Evolutionary conservation across 2,113 vertebrate species (phyloP), one percentile per base, ranked within the genome.

Genomic region (Lontra canadensis): DNA sequence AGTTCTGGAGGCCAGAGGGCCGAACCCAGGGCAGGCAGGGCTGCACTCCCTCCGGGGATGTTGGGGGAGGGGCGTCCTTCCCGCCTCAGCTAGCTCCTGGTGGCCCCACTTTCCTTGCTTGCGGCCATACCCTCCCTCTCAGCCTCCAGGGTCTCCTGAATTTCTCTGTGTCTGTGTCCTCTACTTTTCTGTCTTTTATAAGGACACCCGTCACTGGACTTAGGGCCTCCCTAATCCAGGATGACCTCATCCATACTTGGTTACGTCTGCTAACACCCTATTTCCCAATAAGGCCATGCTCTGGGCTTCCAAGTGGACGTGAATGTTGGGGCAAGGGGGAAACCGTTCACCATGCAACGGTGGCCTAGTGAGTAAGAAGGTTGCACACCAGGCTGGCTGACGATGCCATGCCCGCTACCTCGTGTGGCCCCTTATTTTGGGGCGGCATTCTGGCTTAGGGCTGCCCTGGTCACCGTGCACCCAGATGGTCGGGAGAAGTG

Each of bases 41-140:
- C 85, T 1, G 0, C 1, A 0, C 13, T 7, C 61, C 31, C 21
- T 36, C 4, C 0, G 0, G 0, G 23, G 83, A 63, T 47, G 7
- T 18, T 10, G 1, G 10, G 5, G 36, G 39, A 29, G 36, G 34
- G 39, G 25, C n/a, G 34, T 44, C 42, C 7, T 4, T n/a, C 21
- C 80, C 4, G 34, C 31, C 49, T 65, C 9, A 6, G 5, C 65
- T 29, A 2, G 21, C 63, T n/a, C 18, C 39, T 4, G 7, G 15
- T 0, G 36, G 25, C 14, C 11, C 25, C 2, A 0, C 17, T 0
- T 0, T 25, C n/a, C 78, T 47, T 15, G 87, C 36, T 42, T 23
- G 26, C 7, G n/a, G 74, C 7, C 0, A 0, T 18, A 4, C 31
- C 52, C 61, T 55, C 61, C 14, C 0, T 36, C 39, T 73, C 17